These are phyloP conservation scores for Laodelphax striatellus DNA, from an alignment of 1,140 invertebrate species.

Conservation along the genomic window DNA sequence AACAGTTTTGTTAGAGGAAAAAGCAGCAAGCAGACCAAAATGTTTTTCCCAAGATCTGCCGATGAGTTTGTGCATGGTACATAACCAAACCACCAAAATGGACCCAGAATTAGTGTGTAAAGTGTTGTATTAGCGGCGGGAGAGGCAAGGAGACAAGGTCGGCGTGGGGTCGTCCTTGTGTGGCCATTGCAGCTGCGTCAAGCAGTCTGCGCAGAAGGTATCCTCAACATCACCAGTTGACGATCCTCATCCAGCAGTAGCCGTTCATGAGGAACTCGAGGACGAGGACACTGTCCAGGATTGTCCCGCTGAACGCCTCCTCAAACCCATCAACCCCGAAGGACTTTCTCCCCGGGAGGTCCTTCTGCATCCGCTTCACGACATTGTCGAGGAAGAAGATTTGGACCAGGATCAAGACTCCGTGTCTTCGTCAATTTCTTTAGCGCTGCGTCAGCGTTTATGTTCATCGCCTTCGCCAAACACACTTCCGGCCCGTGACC, in stretches of 20 bases:
- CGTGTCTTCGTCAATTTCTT: not conserved
- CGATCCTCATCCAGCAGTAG: too few relatives aligned
- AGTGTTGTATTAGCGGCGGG: not conserved
- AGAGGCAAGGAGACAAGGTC: not conserved
- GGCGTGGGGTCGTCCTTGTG: slow-evolving; percentile 3
- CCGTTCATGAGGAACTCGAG: too few relatives aligned
- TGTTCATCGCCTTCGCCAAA: slow-evolving; percentile 7
- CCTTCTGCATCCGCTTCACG: not conserved
- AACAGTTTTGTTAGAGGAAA: too few relatives aligned
- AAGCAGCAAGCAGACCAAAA: too few relatives aligned
- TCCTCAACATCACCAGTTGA: too few relatives aligned
- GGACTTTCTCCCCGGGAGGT: not conserved
- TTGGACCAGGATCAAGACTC: not conserved
- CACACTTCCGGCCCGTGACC: slow-evolving; percentile 9
- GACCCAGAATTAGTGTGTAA: too few relatives aligned
- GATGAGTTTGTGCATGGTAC: too few relatives aligned
- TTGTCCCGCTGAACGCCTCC: too few relatives aligned
- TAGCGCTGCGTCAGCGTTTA: not conserved
- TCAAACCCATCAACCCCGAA: not conserved
- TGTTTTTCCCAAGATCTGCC: too few relatives aligned
- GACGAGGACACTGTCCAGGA: too few relatives aligned
- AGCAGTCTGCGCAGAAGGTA: not conserved
- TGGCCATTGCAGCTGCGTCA: not conserved
- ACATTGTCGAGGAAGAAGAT: not conserved
- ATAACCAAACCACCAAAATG: too few relatives aligned